These are phyloP conservation scores for Lycia hirtaria DNA, from an alignment of 2,888 invertebrate species.

Conservation along the genomic window DNA sequence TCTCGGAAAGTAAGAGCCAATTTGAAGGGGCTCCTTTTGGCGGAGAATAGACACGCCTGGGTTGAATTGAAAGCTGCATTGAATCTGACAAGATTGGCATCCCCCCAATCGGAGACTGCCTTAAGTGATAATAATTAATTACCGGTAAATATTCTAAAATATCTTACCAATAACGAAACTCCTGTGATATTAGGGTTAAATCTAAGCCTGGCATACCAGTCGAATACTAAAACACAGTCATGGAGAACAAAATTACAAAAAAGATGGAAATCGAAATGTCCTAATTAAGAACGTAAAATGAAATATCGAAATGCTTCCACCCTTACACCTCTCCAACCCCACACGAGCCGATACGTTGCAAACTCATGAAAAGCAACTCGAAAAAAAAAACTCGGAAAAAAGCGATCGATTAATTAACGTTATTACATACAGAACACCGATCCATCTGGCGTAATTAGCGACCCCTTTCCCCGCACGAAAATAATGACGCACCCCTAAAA, in stretches of 20 bases:
- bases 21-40: no score
- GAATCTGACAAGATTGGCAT: no score
- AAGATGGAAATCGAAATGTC: not conserved
- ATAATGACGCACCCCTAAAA: conserved; percentile 84
- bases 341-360: not conserved
- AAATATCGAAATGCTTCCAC: conserved; percentile 4
- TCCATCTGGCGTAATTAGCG: conserved; percentile 85
- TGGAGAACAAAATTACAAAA: not conserved
- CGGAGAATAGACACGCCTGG: no score
- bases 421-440: conserved; percentile 79
- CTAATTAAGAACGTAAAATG: conserved; percentile 19
- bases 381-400: conserved; percentile 62
- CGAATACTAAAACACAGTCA: no score
- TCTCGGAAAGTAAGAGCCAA: no score
- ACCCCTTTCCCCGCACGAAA: conserved; percentile 80
- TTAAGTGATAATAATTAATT: no score
- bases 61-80: no score
- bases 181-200: no score
- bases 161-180: no score
- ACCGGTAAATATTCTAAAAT: no score
- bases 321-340: conserved; percentile 7
- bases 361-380: conserved; percentile 19
- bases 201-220: no score
- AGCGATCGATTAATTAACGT: conserved; percentile 83
- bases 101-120: no score